Conservation (phyloP, 1,140 invertebrate genomes). For the Aethina tumida region DNA sequence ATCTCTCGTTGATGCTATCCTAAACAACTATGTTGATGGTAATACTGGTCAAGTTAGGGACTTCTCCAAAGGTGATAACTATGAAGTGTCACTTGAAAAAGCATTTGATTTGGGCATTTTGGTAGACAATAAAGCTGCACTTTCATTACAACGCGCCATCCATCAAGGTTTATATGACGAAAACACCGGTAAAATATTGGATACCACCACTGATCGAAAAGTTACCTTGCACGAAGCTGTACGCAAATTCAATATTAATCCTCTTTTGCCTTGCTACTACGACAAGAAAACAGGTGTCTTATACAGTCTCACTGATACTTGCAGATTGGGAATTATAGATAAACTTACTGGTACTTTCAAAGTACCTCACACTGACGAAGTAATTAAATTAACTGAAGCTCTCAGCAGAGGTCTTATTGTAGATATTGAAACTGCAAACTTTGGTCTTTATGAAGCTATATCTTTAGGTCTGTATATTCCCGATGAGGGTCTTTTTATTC, state of each 20-base stretch:
- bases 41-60: constrained; percentile 62
- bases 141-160: constrained; percentile 78
- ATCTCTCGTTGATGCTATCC: constrained; percentile 63
- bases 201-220: constrained; percentile 62
- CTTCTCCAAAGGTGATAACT: constrained; percentile 49
- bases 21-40: constrained; percentile 62
- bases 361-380: constrained; percentile 54
- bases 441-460: constrained; percentile 73
- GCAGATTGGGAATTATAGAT: constrained; percentile 74
- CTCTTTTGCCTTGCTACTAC: constrained; percentile 69
- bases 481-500: constrained; percentile 61
- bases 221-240: constrained; percentile 80
- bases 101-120: constrained; percentile 73
- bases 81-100: constrained; percentile 63
- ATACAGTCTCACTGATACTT: constrained; percentile 65
- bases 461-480: constrained; percentile 72
- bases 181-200: constrained; percentile 67
- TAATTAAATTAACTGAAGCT: constrained; percentile 59
- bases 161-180: constrained; percentile 80
- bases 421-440: constrained; percentile 73
- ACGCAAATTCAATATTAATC: constrained; percentile 66
- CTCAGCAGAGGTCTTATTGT: constrained; percentile 67
- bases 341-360: constrained; percentile 66
- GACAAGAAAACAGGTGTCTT: constrained; percentile 59
- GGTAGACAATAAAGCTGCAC: constrained; percentile 66